Evolutionary conservation across 2,888 invertebrate genomes (phyloP).

Genomic region (Drosophila vallismaia): DNA sequence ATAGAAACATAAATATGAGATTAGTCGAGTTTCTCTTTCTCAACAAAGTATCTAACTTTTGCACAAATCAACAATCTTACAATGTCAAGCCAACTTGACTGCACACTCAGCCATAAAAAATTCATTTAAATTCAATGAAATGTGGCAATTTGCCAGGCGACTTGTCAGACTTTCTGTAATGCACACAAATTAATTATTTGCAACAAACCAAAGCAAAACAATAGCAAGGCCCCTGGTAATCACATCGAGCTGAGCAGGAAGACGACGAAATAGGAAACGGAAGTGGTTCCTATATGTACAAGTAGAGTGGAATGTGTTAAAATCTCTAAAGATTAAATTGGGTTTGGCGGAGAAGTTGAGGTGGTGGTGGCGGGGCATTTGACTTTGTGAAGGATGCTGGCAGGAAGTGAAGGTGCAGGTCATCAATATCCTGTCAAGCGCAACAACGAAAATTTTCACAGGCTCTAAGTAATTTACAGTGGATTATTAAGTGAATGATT

Average conservation of each 20-base stretch:
- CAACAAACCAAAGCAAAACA: conserved; percentile 32
- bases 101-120: conserved; percentile 47
- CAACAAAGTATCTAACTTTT: not conserved
- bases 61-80: conserved; percentile 7
- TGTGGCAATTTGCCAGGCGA: conserved; percentile 32
- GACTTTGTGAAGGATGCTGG: not conserved
- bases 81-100: conserved; percentile 5
- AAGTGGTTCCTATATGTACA: conserved; percentile 33
- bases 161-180: conserved; percentile 46
- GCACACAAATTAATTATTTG: conserved; percentile 71
- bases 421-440: conserved; percentile 72
- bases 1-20: not conserved
- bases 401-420: conserved; percentile 27
- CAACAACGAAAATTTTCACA: conserved; percentile 49
- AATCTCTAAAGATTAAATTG: conserved; percentile 73
- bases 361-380: conserved; percentile 6
- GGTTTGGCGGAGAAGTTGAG: conserved; percentile 37
- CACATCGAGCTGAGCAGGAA: conserved; percentile 18
- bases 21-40: too few species aligned
- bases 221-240: conserved; percentile 6
- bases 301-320: conserved; percentile 60
- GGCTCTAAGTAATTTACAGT: conserved; percentile 35
- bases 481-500: conserved; percentile 19
- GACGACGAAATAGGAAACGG: conserved; percentile 31
- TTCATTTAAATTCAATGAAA: conserved; percentile 57